A percentile compares a stretch with the other conserved stretches of the same genome.
phyloP scores from a whole-genome alignment of 92 coral and sea anemone species.

The Palythoa caribaeorum region DNA sequence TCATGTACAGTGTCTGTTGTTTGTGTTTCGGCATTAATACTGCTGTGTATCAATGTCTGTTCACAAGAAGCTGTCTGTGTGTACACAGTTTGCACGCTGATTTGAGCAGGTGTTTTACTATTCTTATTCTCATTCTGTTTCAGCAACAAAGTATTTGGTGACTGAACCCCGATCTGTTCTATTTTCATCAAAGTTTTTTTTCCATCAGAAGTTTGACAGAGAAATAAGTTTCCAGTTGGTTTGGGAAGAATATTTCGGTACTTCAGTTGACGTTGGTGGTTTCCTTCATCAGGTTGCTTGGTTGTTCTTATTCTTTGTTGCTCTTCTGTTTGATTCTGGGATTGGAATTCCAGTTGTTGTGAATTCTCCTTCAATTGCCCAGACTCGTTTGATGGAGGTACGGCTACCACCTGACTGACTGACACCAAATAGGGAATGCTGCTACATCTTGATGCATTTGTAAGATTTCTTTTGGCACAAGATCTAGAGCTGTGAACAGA shows the following conservation, averaged over 20 bases:
- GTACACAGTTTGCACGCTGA: not conserved
- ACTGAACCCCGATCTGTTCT: not conserved
- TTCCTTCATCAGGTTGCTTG: not conserved
- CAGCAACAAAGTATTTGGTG: not conserved
- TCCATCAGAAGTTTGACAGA: constrained; percentile 32
- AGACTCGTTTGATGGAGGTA: not conserved
- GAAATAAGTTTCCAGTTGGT: constrained; percentile 25
- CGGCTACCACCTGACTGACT: not conserved
- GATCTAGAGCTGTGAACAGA: constrained; percentile 1
- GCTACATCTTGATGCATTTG: not conserved
- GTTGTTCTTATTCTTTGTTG: not conserved
- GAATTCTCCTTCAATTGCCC: not conserved
- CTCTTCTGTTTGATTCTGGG: constrained; percentile 16
- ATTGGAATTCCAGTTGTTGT: constrained; percentile 13
- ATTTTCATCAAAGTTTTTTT: constrained; percentile 4
- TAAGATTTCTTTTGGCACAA: not conserved
- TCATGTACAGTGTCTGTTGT: not conserved
- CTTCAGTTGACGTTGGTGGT: not conserved
- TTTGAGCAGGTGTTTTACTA: not conserved
- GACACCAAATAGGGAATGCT: not conserved
- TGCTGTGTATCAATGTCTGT: not conserved
- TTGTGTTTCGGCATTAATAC: constrained; percentile 27
- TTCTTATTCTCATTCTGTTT: not conserved
- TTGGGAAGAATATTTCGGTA: constrained; percentile 36
- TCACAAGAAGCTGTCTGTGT: constrained; percentile 12